Percentiles rank a stretch among this genome's conserved stretches.
Conservation (phyloP, 35 echinoderm and acorn worm species). For the Stichopus chloronotus region DNA sequence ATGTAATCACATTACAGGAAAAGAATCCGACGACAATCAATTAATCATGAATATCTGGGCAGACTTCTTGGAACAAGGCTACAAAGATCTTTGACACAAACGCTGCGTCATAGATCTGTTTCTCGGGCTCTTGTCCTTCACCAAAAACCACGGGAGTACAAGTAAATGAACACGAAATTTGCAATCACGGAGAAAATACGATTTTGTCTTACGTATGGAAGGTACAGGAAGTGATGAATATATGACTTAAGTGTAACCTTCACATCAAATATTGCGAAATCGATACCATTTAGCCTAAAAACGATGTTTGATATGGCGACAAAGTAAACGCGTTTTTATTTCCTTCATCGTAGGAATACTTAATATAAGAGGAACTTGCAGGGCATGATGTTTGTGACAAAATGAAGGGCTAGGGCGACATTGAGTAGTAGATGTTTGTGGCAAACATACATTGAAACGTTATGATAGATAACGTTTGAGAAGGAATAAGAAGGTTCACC, state of each 20-base stretch:
- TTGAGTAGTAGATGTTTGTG: too few species aligned
- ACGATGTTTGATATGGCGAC: conserved; percentile 18
- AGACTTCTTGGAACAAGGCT: neutral
- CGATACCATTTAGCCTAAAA: conserved; percentile 21
- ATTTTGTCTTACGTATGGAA: neutral
- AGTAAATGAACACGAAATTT: too few species aligned
- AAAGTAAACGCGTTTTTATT: neutral
- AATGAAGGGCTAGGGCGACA: neutral
- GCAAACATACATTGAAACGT: too few species aligned
- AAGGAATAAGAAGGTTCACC: too few species aligned
- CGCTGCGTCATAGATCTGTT: neutral
- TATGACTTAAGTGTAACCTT: conserved; percentile 9
- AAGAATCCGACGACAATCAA: neutral
- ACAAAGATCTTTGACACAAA: neutral
- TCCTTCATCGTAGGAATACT: neutral
- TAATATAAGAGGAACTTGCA: neutral
- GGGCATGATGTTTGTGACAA: neutral
- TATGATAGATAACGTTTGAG: too few species aligned
- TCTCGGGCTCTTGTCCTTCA: neutral
- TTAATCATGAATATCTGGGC: neutral
- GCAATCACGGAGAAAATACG: neutral
- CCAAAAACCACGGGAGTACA: neutral
- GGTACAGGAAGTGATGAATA: neutral
- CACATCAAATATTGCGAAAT: neutral
- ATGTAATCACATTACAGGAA: conserved; percentile 1